Evolutionary conservation across 2,797 vertebrate genomes (phyloP).

Genomic region (Sebastes cheni): DNA sequence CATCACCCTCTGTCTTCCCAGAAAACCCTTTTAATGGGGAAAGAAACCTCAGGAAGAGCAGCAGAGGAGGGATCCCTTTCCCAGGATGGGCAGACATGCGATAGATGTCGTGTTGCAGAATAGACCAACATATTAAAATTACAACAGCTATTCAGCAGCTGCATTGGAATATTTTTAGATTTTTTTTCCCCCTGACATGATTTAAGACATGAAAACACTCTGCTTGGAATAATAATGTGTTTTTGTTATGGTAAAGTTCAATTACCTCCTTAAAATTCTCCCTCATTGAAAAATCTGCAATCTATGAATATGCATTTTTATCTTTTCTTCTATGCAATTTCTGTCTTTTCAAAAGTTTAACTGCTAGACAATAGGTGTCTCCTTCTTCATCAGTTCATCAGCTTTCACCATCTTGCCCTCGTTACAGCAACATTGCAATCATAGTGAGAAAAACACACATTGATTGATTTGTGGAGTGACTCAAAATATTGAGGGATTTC

Average conservation of each 20-base stretch:
- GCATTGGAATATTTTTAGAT: background rate
- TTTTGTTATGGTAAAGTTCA: too few species aligned
- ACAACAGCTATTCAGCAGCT: background rate
- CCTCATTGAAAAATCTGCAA: background rate
- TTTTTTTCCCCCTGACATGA: background rate
- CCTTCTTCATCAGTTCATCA: background rate
- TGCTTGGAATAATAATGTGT: too few species aligned
- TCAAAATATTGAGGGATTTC: background rate
- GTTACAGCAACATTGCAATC: background rate
- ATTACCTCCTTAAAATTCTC: too few species aligned
- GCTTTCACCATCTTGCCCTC: background rate
- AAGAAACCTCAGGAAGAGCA: too few species aligned
- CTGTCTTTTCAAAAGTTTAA: background rate
- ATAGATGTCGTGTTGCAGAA: background rate
- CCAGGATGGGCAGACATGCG: too few species aligned
- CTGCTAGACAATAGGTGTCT: background rate
- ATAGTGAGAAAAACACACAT: background rate
- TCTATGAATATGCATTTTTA: background rate
- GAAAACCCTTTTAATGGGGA: too few species aligned
- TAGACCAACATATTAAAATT: background rate
- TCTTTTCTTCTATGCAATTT: background rate
- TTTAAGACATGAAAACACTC: background rate
- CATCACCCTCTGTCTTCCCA: too few species aligned
- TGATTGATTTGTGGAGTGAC: background rate
- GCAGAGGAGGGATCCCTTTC: too few species aligned